phyloP scores from a whole-genome alignment of 2,797 vertebrate species.

The Hafferia zeledoni region DNA sequence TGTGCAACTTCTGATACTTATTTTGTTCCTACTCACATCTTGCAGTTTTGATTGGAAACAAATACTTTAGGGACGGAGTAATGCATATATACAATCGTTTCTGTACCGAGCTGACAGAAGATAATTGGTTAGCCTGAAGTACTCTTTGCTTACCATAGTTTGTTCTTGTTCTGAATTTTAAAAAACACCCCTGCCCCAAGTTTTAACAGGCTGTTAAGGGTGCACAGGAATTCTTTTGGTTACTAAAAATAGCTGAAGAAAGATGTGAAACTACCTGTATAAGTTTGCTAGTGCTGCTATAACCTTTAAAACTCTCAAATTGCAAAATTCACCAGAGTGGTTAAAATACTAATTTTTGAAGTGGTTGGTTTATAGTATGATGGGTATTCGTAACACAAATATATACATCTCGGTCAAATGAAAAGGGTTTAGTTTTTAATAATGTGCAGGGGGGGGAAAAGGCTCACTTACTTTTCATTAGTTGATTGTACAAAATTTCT shows the following conservation, averaged over 20 bases:
- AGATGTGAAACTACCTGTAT: not conserved
- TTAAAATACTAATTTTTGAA: not conserved
- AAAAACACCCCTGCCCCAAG: not conserved
- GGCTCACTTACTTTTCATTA: not conserved
- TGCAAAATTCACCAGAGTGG: not conserved
- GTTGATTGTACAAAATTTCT: not conserved
- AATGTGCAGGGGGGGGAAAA: not conserved
- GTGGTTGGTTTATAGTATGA: not conserved
- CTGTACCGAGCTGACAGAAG: not conserved
- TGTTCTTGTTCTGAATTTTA: not conserved
- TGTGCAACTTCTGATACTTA: not conserved
- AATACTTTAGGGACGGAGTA: not conserved
- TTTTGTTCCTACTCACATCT: not conserved
- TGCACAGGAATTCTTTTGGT: not conserved
- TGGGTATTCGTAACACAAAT: not conserved
- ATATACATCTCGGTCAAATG: not conserved
- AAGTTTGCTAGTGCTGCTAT: not conserved
- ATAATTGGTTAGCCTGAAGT: not conserved
- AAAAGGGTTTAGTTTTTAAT: not conserved
- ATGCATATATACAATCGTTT: not conserved
- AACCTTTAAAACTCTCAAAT: not conserved
- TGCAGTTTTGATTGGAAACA: not conserved
- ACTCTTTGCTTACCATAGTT: not conserved
- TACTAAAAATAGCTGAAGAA: not conserved
- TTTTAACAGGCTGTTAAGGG: not conserved